Evolutionary conservation across 2,888 invertebrate genomes (phyloP).

Genomic region (Pristionchus arcanus): DNA sequence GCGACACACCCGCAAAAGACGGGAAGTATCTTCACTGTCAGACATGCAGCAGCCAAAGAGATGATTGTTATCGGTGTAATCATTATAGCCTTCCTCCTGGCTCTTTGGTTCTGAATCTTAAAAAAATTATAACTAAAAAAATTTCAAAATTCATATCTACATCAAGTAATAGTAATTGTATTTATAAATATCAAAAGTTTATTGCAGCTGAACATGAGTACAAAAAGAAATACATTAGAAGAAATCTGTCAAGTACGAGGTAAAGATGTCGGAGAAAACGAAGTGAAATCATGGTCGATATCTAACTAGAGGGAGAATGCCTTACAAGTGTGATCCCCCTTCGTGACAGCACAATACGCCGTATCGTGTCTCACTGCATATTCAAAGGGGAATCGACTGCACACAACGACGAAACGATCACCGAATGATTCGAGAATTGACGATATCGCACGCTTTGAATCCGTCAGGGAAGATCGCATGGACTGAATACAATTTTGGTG

Average conservation of each 20-base stretch:
- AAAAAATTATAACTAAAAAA: too few species aligned
- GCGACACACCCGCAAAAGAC: neutral
- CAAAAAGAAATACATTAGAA: neutral
- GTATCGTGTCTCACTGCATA: slow-evolving; percentile 54
- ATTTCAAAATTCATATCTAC: too few species aligned
- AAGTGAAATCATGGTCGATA: too few species aligned
- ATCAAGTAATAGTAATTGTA: neutral
- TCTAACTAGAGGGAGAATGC: slow-evolving; percentile 43
- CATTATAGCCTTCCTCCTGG: neutral
- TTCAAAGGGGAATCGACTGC: slow-evolving; percentile 41
- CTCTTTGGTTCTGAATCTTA: slow-evolving; percentile 5
- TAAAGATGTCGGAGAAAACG: too few species aligned
- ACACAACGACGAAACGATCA: slow-evolving; percentile 54
- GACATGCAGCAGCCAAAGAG: neutral
- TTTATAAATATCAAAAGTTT: neutral
- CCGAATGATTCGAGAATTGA: slow-evolving; percentile 48
- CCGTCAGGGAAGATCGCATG: slow-evolving; percentile 29
- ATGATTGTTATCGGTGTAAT: neutral
- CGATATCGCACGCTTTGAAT: slow-evolving; percentile 31
- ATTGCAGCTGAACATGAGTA: neutral
- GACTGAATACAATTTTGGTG: slow-evolving; percentile 42
- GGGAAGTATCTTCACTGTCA: slow-evolving; percentile 6
- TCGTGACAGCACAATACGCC: slow-evolving; percentile 35
- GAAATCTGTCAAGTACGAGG: neutral
- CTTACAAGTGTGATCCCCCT: slow-evolving; percentile 45